Conservation (phyloP, 2,113 vertebrate genomes). For the Hemichromis elongatus region DNA sequence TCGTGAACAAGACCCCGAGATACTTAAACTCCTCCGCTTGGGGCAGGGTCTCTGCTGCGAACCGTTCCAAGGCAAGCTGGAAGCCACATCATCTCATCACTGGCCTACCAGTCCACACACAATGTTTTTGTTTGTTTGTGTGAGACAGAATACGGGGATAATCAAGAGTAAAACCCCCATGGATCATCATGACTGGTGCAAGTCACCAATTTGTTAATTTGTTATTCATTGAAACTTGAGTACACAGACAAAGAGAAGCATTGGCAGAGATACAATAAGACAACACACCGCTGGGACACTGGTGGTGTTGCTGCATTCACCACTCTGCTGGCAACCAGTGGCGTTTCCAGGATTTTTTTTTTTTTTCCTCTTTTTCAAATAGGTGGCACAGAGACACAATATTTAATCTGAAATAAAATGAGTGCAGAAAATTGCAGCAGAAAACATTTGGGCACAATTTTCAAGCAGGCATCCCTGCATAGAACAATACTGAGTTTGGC, state of each 20-base stretch:
- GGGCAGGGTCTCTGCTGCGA: too few species aligned
- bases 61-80: too few species aligned
- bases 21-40: too few species aligned
- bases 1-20: too few species aligned
- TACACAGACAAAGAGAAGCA: not conserved
- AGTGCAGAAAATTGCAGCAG: not conserved
- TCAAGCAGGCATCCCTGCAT: not conserved
- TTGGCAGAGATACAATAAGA: not conserved
- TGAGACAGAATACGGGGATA: not conserved
- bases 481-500: not conserved
- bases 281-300: not conserved
- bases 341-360: fast-evolving
- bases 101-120: not conserved
- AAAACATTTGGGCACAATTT: not conserved
- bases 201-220: not conserved
- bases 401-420: not conserved
- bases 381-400: not conserved
- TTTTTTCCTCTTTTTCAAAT: not conserved
- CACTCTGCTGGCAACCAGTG: not conserved
- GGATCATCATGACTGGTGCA: not conserved
- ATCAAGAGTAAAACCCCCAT: not conserved
- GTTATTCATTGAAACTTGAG: not conserved
- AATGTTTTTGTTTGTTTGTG: not conserved
- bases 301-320: not conserved
- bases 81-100: too few species aligned